phyloP scores from a whole-genome alignment of 2,113 vertebrate species.

The Leiothrix lutea region DNA sequence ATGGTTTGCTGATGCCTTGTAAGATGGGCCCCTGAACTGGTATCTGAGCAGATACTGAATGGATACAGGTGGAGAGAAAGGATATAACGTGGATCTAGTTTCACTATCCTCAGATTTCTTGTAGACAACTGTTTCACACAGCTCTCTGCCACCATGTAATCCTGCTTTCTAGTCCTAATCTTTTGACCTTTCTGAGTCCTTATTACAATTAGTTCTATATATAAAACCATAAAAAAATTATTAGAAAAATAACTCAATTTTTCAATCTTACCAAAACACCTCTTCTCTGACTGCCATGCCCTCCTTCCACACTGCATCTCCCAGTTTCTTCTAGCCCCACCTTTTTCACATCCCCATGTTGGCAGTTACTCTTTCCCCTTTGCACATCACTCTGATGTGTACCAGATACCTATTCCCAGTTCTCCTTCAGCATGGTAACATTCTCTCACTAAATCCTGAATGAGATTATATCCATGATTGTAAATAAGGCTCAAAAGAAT shows the following conservation, averaged over 20 bases:
- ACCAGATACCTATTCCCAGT: not conserved
- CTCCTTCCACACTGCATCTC: not conserved
- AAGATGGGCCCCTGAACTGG: not conserved
- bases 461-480: not conserved
- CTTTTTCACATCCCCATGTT: not conserved
- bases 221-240: not conserved
- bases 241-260: not conserved
- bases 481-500: constrained; percentile 19
- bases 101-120: not conserved
- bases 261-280: not conserved
- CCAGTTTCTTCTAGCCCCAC: not conserved
- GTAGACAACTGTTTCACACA: not conserved
- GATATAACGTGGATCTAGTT: not conserved
- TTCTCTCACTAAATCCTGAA: not conserved
- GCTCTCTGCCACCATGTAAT: not conserved
- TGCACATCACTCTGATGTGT: not conserved
- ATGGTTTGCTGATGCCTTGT: not conserved
- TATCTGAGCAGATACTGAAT: not conserved
- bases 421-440: not conserved
- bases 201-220: not conserved
- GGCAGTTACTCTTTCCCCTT: not conserved
- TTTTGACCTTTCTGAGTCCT: not conserved
- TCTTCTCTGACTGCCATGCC: not conserved
- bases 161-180: not conserved
- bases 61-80: not conserved